phyloP scores from a whole-genome alignment of 2,797 vertebrate genomes.

The Spea hammondii region DNA sequence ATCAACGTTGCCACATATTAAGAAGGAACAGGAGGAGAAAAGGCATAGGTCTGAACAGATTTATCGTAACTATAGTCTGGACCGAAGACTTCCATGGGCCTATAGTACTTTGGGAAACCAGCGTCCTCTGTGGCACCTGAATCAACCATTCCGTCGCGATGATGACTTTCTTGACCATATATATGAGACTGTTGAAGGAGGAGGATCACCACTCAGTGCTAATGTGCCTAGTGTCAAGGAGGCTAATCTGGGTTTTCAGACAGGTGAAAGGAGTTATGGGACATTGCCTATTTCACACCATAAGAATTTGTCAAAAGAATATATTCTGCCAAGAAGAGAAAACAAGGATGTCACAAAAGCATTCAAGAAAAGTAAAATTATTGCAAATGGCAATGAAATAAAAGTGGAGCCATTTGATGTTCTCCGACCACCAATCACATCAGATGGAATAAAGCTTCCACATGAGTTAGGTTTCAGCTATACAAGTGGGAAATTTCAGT shows the following conservation, averaged over 20 bases:
- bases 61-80: constrained; percentile 59
- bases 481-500: constrained; percentile 11
- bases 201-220: constrained; percentile 10
- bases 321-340: constrained; percentile 17
- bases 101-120: constrained; percentile 18
- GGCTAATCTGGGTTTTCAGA: background rate
- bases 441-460: constrained; percentile 33
- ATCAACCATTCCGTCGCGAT: background rate
- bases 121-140: background rate
- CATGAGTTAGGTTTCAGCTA: constrained; percentile 37
- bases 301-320: background rate
- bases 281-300: constrained; percentile 18
- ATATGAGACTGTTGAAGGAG: constrained; percentile 40
- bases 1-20: constrained; percentile 20
- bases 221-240: constrained; percentile 37
- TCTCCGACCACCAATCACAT: constrained; percentile 21
- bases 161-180: constrained; percentile 38
- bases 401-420: constrained; percentile 8
- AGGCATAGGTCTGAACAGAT: constrained; percentile 55
- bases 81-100: constrained; percentile 56
- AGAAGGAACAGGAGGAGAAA: constrained; percentile 38
- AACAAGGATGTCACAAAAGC: background rate
- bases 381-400: background rate
- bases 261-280: constrained; percentile 26
- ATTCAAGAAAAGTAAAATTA: constrained; percentile 17